Evolutionary conservation across 2,113 vertebrate genomes (phyloP).

Genomic region (Lonchura striata): DNA sequence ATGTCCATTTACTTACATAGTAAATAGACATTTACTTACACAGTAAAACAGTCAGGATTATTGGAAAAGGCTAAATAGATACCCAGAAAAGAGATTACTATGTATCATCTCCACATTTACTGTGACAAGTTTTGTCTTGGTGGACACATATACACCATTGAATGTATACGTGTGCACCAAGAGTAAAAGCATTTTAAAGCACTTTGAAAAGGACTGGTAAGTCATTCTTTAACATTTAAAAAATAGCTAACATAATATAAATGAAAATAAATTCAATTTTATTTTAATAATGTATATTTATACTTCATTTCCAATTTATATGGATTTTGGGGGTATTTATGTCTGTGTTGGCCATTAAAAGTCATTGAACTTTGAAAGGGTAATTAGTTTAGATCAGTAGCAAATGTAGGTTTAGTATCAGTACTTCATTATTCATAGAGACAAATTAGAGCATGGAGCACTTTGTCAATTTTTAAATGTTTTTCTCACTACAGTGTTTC

Average conservation of each 20-base stretch:
- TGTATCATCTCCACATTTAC: neutral
- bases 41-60: neutral
- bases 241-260: neutral
- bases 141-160: neutral
- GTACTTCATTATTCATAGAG: constrained; percentile 56
- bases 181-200: neutral
- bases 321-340: neutral
- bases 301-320: neutral
- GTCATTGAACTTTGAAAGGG: constrained; percentile 15
- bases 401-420: constrained; percentile 22
- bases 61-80: neutral
- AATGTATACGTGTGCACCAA: neutral
- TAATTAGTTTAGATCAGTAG: constrained; percentile 50
- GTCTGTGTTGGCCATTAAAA: neutral
- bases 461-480: constrained; percentile 42
- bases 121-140: neutral
- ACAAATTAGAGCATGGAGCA: constrained; percentile 27
- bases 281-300: neutral
- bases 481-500: constrained; percentile 8
- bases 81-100: neutral
- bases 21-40: neutral
- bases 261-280: neutral
- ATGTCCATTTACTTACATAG: neutral
- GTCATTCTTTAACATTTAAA: neutral
- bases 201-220: neutral